These are phyloP conservation scores for Temnothorax nylanderi DNA, from an alignment of 1,140 invertebrate species.

Conservation along the genomic window DNA sequence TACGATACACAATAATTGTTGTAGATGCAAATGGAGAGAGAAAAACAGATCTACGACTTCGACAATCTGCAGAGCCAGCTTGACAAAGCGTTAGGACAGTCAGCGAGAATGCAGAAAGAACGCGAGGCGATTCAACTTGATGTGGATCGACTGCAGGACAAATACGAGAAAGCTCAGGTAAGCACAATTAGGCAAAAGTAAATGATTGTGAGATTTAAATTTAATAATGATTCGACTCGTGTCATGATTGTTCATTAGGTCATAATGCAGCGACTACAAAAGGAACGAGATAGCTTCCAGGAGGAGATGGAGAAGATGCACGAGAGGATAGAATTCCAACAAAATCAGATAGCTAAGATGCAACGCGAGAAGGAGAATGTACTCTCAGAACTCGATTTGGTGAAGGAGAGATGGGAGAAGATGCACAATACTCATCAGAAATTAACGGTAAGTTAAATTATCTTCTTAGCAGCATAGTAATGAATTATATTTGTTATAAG, in stretches of 20 bases:
- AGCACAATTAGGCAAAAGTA: slow-evolving; percentile 42
- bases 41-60: slow-evolving; percentile 95
- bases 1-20: neutral
- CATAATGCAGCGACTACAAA: slow-evolving; percentile 92
- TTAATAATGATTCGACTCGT: slow-evolving; percentile 84
- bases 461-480: neutral
- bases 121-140: slow-evolving; percentile 94
- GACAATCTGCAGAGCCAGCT: slow-evolving; percentile 95
- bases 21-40: slow-evolving; percentile 95
- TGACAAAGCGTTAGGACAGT: slow-evolving; percentile 95
- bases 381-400: slow-evolving; percentile 93
- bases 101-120: slow-evolving; percentile 95
- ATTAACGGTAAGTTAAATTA: slow-evolving; percentile 87
- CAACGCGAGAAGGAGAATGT: slow-evolving; percentile 94
- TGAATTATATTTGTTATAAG: neutral
- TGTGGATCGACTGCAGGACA: slow-evolving; percentile 94
- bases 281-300: slow-evolving; percentile 93
- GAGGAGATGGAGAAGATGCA: slow-evolving; percentile 93
- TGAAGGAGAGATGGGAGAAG: slow-evolving; percentile 96
- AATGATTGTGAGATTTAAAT: neutral
- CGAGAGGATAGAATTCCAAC: slow-evolving; percentile 92
- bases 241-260: slow-evolving; percentile 81
- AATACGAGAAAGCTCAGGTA: slow-evolving; percentile 96
- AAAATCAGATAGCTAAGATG: slow-evolving; percentile 92
- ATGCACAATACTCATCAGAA: slow-evolving; percentile 93